phyloP scores from a whole-genome alignment of 2,797 vertebrate genomes.

The Sorex maritimensis region DNA sequence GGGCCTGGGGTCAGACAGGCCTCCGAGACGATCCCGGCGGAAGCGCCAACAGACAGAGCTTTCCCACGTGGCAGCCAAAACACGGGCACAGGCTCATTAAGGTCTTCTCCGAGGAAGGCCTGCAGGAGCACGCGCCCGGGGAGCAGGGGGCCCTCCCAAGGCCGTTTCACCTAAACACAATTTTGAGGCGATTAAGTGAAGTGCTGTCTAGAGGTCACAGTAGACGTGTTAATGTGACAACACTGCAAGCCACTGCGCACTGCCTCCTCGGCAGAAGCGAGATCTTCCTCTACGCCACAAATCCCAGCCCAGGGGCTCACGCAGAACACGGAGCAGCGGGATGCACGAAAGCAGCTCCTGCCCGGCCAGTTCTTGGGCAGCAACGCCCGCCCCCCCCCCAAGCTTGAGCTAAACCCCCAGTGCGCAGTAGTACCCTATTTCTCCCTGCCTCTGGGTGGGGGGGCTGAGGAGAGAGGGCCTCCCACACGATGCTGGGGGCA shows the following conservation, averaged over 20 bases:
- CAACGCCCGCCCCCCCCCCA: too few relatives aligned
- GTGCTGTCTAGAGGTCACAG: constrained; percentile 56
- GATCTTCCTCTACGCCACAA: neutral
- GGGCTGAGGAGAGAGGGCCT: too few relatives aligned
- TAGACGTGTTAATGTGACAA: constrained; percentile 21
- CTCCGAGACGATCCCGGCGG: neutral
- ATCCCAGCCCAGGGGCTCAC: too few relatives aligned
- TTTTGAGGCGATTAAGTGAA: constrained; percentile 58
- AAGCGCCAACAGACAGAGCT: neutral
- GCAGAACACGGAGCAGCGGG: too few relatives aligned
- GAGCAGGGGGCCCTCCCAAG: constrained; percentile 48
- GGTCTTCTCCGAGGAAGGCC: constrained; percentile 64
- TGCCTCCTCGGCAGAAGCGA: neutral
- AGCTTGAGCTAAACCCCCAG: too few relatives aligned
- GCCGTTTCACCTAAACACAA: constrained; percentile 75
- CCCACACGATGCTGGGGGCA: too few relatives aligned
- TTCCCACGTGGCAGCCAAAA: neutral
- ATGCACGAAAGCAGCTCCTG: too few relatives aligned
- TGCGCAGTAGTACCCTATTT: too few relatives aligned
- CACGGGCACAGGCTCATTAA: constrained; percentile 33
- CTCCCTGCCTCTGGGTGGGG: too few relatives aligned
- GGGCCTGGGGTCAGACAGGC: neutral
- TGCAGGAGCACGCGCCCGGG: constrained; percentile 66
- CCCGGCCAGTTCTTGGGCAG: too few relatives aligned
- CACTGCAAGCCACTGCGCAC: constrained; percentile 22